These are phyloP conservation scores for Lampropteryx suffumata DNA, from an alignment of 2,888 invertebrate species.

Conservation along the genomic window DNA sequence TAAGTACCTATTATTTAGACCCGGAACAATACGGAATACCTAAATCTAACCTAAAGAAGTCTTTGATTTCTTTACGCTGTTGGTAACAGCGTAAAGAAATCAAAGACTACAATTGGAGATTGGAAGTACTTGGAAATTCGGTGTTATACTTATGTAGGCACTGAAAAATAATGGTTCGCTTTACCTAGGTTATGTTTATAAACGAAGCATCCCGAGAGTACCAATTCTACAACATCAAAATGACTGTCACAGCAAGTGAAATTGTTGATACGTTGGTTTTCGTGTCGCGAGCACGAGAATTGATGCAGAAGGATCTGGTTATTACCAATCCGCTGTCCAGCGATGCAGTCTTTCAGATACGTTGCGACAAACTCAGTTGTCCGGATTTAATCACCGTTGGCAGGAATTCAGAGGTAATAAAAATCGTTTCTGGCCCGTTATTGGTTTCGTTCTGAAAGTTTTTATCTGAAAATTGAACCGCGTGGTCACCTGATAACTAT, in stretches of 20 bases:
- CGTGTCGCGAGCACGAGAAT: constrained; percentile 63
- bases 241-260: constrained; percentile 54
- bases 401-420: constrained; percentile 61
- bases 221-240: constrained; percentile 64
- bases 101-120: too few species aligned
- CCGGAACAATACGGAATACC: too few species aligned
- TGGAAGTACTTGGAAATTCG: too few species aligned
- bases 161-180: background rate
- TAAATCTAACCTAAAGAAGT: too few species aligned
- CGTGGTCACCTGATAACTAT: too few species aligned
- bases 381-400: constrained; percentile 51
- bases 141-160: too few species aligned
- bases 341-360: constrained; percentile 51
- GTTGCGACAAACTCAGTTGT: constrained; percentile 52
- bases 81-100: too few species aligned
- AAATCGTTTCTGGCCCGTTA: too few species aligned
- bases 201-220: constrained; percentile 63
- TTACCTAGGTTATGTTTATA: constrained; percentile 62
- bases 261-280: constrained; percentile 63
- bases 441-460: too few species aligned
- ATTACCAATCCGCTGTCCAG: constrained; percentile 58
- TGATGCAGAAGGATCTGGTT: constrained; percentile 54
- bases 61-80: too few species aligned
- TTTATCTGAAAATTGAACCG: too few species aligned
- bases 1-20: too few species aligned